A percentile compares a stretch with the other conserved stretches of the same genome.
These are phyloP conservation scores for Scelioninae gen. 2 DNA, from an alignment of 2,888 invertebrate species.

Conservation along the genomic window DNA sequence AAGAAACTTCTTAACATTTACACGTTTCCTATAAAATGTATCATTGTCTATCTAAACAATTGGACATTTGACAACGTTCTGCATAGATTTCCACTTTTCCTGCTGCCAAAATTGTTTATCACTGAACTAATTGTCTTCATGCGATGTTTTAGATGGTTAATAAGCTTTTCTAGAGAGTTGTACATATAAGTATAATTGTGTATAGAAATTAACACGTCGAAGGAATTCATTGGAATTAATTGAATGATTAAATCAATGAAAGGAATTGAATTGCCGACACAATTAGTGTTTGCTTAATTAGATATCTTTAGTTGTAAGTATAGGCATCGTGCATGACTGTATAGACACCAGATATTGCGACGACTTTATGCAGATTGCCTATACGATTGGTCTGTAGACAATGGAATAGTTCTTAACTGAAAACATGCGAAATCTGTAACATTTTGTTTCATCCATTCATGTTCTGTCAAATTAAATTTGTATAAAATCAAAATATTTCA, in stretches of 20 bases:
- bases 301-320: constrained; percentile 57
- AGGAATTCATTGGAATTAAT: constrained; percentile 35
- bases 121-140: constrained; percentile 55
- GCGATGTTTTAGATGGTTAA: constrained; percentile 54
- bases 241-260: constrained; percentile 47
- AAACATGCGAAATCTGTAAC: constrained; percentile 52
- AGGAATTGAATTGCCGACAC: constrained; percentile 34
- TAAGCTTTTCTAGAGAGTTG: constrained; percentile 53
- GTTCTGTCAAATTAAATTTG: too few relatives aligned
- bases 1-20: too few relatives aligned
- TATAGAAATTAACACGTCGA: constrained; percentile 46
- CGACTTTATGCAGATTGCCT: constrained; percentile 56
- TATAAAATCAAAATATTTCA: too few relatives aligned
- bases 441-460: too few relatives aligned
- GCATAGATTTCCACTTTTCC: too few relatives aligned
- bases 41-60: too few relatives aligned
- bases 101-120: constrained; percentile 41
- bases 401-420: constrained; percentile 54
- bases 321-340: constrained; percentile 58
- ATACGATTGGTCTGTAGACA: constrained; percentile 55
- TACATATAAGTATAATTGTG: constrained; percentile 52
- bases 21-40: too few relatives aligned
- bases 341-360: constrained; percentile 45
- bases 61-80: too few relatives aligned
- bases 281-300: constrained; percentile 56